Conservation (phyloP, 2,888 invertebrate genomes). For the Nephrotoma flavescens region DNA sequence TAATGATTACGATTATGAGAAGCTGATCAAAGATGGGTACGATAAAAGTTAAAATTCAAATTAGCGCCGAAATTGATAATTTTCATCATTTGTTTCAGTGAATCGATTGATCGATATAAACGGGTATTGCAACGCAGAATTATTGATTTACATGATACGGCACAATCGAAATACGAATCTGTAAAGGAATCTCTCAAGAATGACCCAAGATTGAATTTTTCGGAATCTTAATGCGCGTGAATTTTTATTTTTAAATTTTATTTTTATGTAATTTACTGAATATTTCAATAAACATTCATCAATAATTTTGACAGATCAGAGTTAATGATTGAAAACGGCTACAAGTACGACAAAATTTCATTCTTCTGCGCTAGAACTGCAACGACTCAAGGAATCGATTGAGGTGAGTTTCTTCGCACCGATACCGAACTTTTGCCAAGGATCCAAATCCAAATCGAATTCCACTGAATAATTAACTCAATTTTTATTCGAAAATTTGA, state of each 20-base stretch:
- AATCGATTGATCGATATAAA: slow-evolving; percentile 24
- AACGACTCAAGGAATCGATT: too few relatives aligned
- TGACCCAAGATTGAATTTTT: slow-evolving; percentile 23
- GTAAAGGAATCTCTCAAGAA: slow-evolving; percentile 23
- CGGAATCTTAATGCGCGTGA: neutral
- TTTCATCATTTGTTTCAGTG: slow-evolving; percentile 3
- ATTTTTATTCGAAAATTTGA: too few relatives aligned
- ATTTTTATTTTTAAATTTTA: neutral
- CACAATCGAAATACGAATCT: slow-evolving; percentile 26
- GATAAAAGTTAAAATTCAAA: neutral
- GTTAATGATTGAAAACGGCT: too few relatives aligned
- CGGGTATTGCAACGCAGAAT: slow-evolving; percentile 30
- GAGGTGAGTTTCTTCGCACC: too few relatives aligned
- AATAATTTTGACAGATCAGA: too few relatives aligned
- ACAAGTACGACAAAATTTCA: too few relatives aligned
- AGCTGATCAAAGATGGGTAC: slow-evolving; percentile 23
- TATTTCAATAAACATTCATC: neutral
- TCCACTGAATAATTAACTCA: too few relatives aligned
- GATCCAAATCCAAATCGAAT: too few relatives aligned
- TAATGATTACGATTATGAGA: slow-evolving; percentile 25
- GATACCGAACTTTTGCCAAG: too few relatives aligned
- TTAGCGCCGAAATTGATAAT: neutral
- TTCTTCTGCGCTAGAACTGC: too few relatives aligned
- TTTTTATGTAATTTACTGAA: neutral
- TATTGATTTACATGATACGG: slow-evolving; percentile 26